These are phyloP conservation scores for Monopis laevigella DNA, from an alignment of 2,888 invertebrate genomes.

Conservation along the genomic window DNA sequence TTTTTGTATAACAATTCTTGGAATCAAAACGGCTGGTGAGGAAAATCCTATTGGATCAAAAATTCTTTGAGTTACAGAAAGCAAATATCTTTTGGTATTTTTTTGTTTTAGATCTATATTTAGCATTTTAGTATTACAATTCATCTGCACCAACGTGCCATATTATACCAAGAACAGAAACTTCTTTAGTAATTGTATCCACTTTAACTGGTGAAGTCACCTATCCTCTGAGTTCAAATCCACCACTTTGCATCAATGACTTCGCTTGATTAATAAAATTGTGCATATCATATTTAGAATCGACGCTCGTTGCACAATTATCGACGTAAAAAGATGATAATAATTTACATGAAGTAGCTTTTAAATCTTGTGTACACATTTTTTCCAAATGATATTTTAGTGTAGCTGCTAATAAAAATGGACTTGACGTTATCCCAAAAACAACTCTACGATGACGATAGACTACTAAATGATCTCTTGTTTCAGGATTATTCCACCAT, in stretches of 20 bases:
- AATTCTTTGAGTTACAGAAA: background rate
- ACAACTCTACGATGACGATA: background rate
- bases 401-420: conserved; percentile 2
- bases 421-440: conserved; percentile 1
- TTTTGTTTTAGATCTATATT: background rate
- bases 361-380: background rate
- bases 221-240: conserved; percentile 2
- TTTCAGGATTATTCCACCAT: conserved; percentile 3
- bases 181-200: background rate
- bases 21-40: background rate
- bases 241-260: background rate
- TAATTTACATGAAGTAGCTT: background rate
- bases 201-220: background rate
- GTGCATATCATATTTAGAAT: background rate
- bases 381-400: background rate
- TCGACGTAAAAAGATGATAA: background rate
- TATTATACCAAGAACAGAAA: background rate
- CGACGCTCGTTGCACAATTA: background rate
- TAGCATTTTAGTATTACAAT: background rate
- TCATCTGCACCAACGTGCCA: background rate
- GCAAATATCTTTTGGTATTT: background rate
- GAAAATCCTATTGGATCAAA: background rate
- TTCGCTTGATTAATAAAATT: background rate
- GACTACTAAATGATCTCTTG: background rate
- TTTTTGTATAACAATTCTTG: background rate